phyloP scores from a whole-genome alignment of 2,797 vertebrate species.

The Ctenosaura bakeri region DNA sequence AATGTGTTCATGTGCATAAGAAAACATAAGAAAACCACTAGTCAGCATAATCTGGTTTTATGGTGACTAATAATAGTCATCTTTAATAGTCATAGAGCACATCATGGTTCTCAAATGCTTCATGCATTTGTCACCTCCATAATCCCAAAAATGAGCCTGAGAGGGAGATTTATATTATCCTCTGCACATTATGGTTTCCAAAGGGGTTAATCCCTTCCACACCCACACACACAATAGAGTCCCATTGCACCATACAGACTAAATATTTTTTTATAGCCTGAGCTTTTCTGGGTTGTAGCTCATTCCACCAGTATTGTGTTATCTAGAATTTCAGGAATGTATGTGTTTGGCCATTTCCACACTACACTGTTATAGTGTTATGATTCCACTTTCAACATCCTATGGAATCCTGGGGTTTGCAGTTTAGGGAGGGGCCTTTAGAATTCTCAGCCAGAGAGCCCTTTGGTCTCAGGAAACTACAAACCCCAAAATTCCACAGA shows the following conservation, averaged over 20 bases:
- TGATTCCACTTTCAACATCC: no score
- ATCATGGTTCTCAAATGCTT: background rate
- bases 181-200: background rate
- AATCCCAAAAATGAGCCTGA: background rate
- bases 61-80: background rate
- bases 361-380: no score
- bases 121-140: background rate
- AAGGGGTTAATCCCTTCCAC: background rate
- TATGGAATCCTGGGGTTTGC: no score
- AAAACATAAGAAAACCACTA: no score
- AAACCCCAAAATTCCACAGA: no score
- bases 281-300: no score
- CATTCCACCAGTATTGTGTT: no score
- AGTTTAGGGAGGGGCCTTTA: no score
- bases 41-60: background rate
- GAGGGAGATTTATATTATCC: background rate
- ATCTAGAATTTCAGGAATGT: no score
- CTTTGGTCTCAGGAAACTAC: no score
- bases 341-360: no score
- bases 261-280: background rate
- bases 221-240: background rate
- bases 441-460: no score
- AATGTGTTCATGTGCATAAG: background rate
- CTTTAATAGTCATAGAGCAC: slow-evolving; percentile 19
- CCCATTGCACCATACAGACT: background rate